These are phyloP conservation scores for Sialis lutaria DNA, from an alignment of 2,888 invertebrate species.

Conservation along the genomic window DNA sequence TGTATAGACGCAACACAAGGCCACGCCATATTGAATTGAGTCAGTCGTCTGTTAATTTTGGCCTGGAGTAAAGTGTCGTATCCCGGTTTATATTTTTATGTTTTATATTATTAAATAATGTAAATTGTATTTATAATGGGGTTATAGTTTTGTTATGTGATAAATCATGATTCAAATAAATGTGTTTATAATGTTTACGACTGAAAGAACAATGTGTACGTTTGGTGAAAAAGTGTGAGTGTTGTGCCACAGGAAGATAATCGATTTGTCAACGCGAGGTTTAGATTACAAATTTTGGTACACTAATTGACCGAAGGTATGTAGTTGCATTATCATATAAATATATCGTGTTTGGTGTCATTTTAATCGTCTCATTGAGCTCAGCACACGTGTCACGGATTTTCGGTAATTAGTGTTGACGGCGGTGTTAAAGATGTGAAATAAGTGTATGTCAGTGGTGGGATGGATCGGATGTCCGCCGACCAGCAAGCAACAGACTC, in stretches of 20 bases:
- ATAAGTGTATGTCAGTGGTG: no score
- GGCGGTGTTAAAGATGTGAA: no score
- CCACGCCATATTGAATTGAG: constrained; percentile 40
- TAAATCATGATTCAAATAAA: no score
- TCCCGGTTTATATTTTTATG: background rate
- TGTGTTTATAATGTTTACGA: no score
- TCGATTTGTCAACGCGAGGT: constrained; percentile 35
- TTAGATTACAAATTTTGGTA: constrained; percentile 33
- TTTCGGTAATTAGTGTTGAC: no score
- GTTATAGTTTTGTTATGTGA: no score
- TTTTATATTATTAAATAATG: background rate
- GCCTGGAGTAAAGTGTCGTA: constrained; percentile 24
- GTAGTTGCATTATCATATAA: constrained; percentile 18
- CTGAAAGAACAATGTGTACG: constrained; percentile 15
- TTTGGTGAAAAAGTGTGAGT: constrained; percentile 15
- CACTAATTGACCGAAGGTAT: constrained; percentile 32
- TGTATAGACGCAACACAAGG: constrained; percentile 27
- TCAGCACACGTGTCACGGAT: constrained; percentile 7
- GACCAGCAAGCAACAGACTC: background rate
- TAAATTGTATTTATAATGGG: no score
- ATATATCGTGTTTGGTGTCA: constrained; percentile 24
- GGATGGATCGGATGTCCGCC: background rate
- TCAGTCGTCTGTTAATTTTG: constrained; percentile 38
- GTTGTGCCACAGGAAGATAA: constrained; percentile 23
- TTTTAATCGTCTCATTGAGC: constrained; percentile 16